Base-by-base conservation (phyloP, 2,888 invertebrate species). In the Megalurothrips usitatus region DNA sequence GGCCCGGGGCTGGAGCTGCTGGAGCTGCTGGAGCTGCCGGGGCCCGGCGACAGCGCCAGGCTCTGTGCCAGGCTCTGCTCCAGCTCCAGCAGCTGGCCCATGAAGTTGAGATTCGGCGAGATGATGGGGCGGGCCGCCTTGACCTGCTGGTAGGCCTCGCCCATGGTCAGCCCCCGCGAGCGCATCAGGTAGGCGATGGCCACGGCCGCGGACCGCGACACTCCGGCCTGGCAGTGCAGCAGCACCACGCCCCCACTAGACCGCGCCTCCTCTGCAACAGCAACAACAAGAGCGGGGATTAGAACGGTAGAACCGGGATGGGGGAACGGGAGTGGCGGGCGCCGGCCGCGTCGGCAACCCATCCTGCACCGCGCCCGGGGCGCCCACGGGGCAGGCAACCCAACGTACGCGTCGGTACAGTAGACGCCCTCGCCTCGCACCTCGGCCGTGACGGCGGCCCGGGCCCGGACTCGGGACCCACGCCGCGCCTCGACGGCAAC, bases 121-220 rank as follows among this genome's bases (percentile, higher is more conserved):
- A 98, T 97, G 86, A 97, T 97, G 82, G 93, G 92, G 80, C 98
- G 90, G 82, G 93, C 93, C 84, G 92, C 91, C 86, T 96, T 94
- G 81, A 98, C 97, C 86, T 93, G 91, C 85, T 93, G 92, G 88
- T 94, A 96, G 0, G 97, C 97, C 86, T 97, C 96, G 79, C 94
- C 91, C 89, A 94, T 94, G 68, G 93, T 92, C 87, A 96, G 87
- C 82, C 92, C 91, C 86, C 94, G 93, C 88, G 95, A 94, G 85
- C 94, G 93, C 95, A 98, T 97, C 85, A 97, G 91, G 89, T 96
- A 98, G 80, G 97, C 97, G 86, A 98, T 97, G 86, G 96, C 96
- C 86, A 98, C 92, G 83, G 97, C 97, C 83, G 97, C 96, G 83
- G 97, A 97, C 84, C 97, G 91, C 81, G 97, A 97, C 80, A 98